Evolutionary conservation across 2,113 vertebrate species (phyloP).

Genomic region (Neolamprologus sp.): DNA sequence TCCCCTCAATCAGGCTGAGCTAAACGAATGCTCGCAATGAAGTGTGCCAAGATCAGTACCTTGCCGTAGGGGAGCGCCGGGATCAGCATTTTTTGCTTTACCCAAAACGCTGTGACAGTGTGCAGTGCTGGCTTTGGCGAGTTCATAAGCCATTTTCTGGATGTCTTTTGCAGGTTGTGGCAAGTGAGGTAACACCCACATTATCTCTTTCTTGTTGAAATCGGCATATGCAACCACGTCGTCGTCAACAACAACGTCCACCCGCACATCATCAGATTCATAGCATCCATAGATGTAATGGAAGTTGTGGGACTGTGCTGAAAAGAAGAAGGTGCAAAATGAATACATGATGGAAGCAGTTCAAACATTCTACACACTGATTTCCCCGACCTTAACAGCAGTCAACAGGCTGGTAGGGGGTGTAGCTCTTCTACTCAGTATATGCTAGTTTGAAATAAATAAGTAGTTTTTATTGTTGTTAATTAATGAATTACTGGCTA

Average conservation of each 20-base stretch:
- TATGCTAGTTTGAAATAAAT: background rate
- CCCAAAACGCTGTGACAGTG: background rate
- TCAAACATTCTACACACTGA: background rate
- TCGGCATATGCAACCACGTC: background rate
- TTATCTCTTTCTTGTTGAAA: background rate
- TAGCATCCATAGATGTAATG: background rate
- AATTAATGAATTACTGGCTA: background rate
- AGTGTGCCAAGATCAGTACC: background rate
- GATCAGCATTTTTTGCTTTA: background rate
- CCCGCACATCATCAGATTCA: background rate
- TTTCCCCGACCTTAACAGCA: background rate
- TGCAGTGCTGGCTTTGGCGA: background rate
- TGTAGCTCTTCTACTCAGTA: background rate
- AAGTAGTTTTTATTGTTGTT: background rate
- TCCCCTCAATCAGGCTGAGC: background rate
- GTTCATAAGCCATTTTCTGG: background rate
- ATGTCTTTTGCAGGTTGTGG: background rate
- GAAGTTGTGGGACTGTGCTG: background rate
- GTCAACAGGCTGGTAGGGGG: background rate
- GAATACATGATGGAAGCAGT: background rate
- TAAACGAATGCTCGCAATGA: background rate
- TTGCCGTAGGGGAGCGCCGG: background rate
- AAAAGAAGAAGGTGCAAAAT: background rate
- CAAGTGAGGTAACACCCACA: background rate
- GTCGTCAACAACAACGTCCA: background rate